These are phyloP conservation scores for Pomatorhinus ruficollis DNA, from an alignment of 2,113 vertebrate genomes.

Conservation along the genomic window DNA sequence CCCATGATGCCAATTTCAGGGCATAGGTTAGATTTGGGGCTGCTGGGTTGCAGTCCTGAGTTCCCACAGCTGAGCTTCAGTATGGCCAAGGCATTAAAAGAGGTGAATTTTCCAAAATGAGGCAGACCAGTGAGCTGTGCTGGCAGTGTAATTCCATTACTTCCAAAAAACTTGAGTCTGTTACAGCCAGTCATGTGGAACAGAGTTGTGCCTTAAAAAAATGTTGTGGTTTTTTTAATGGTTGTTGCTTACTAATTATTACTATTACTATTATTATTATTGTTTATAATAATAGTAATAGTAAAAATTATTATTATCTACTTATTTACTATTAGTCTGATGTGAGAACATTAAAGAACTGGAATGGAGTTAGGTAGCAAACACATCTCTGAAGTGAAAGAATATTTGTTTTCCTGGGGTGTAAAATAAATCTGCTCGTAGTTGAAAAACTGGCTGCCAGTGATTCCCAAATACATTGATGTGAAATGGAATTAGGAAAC, in stretches of 20 bases:
- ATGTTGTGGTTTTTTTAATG: neutral
- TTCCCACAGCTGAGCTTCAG: neutral
- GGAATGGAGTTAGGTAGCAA: neutral
- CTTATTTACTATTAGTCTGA: neutral
- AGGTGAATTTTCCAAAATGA: slow-evolving; percentile 66
- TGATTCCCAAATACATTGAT: neutral
- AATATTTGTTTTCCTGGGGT: neutral
- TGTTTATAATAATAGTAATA: neutral
- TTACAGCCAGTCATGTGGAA: slow-evolving; percentile 59
- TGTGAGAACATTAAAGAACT: neutral
- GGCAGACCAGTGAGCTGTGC: slow-evolving; percentile 66
- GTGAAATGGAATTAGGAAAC: neutral
- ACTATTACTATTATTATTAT: neutral
- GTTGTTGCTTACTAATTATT: neutral
- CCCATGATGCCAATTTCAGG: neutral
- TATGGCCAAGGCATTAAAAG: neutral
- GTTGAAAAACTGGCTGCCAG: neutral
- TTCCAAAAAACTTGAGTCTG: slow-evolving; percentile 59
- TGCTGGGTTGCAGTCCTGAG: neutral
- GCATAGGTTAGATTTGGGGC: neutral
- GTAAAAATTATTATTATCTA: neutral
- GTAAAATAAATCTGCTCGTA: neutral
- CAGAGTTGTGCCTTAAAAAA: slow-evolving; percentile 5
- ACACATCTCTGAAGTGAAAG: neutral
- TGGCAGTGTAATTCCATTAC: slow-evolving; percentile 65